A percentile compares a stretch with the other conserved stretches of the same genome.
Conservation (phyloP, 2,797 vertebrate genomes). For the Sardinella longiceps region DNA sequence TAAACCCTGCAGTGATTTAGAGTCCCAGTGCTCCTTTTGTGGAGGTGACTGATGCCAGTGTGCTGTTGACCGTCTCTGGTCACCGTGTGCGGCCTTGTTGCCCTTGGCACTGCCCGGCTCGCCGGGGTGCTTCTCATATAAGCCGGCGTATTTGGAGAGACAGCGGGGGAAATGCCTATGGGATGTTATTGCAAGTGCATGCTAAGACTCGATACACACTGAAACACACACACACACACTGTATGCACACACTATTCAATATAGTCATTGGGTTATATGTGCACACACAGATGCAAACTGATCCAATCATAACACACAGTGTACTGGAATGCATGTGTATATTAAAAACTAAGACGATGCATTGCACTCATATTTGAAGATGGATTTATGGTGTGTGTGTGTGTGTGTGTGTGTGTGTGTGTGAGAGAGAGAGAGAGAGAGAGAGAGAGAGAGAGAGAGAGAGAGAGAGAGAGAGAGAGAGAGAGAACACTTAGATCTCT, state of each 20-base stretch:
- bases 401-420: not conserved
- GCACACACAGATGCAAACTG: not conserved
- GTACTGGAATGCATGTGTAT: not conserved
- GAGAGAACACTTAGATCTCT: not conserved
- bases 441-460: not conserved
- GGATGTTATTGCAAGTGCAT: conserved; percentile 52
- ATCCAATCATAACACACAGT: not conserved
- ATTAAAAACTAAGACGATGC: not conserved
- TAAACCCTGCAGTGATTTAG: conserved; percentile 8
- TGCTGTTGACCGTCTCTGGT: conserved; percentile 22
- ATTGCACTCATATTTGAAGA: not conserved
- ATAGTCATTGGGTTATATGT: not conserved
- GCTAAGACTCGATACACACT: conserved; percentile 18
- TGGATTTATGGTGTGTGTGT: not conserved
- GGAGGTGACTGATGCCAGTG: conserved; percentile 22
- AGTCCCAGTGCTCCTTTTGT: conserved; percentile 7
- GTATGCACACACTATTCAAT: not conserved
- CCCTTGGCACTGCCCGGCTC: conserved; percentile 39
- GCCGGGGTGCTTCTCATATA: not conserved
- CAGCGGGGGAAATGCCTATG: conserved; percentile 40
- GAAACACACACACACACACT: conserved; percentile 1
- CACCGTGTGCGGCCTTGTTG: conserved; percentile 33
- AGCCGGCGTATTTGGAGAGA: conserved; percentile 32
- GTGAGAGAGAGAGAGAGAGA: not conserved
- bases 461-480: not conserved